Percentiles rank a stretch among this genome's conserved stretches.
These are phyloP conservation scores for Cuculus canorus DNA, from an alignment of 2,797 vertebrate genomes.

Conservation along the genomic window DNA sequence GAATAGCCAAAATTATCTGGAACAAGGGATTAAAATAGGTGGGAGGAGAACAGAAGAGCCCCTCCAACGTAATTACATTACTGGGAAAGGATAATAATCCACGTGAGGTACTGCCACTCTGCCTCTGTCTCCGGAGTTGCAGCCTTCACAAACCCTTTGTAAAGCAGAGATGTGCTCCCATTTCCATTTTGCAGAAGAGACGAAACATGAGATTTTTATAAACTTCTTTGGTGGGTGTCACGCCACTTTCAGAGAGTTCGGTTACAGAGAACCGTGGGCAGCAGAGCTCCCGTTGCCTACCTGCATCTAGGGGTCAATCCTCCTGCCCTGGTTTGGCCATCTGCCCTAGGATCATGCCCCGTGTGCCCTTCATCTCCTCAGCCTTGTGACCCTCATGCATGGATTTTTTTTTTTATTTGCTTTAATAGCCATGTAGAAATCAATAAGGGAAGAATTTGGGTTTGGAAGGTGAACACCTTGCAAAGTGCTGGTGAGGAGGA, in stretches of 20 bases:
- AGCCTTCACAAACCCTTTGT: neutral
- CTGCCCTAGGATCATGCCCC: neutral
- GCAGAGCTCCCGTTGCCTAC: neutral
- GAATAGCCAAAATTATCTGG: neutral
- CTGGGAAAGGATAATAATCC: neutral
- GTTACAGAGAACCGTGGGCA: neutral
- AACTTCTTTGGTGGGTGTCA: neutral
- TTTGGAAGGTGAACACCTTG: neutral
- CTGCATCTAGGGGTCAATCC: neutral
- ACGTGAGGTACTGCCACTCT: neutral
- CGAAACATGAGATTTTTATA: neutral
- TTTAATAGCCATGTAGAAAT: neutral
- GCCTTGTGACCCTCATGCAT: neutral
- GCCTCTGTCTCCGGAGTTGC: neutral
- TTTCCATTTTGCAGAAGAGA: neutral
- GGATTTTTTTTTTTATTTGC: neutral
- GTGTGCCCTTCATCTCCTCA: fast-evolving
- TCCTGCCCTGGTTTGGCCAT: neutral
- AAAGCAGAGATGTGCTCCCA: neutral
- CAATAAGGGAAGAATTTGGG: neutral
- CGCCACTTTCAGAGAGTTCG: neutral
- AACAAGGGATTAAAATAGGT: neutral
- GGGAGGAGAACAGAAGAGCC: neutral
- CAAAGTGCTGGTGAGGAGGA: neutral
- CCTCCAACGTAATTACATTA: neutral